Percentiles rank a stretch among this genome's conserved stretches.
These are phyloP conservation scores for Galago senegalensis DNA, from an alignment of 2,797 vertebrate genomes.

Conservation along the genomic window DNA sequence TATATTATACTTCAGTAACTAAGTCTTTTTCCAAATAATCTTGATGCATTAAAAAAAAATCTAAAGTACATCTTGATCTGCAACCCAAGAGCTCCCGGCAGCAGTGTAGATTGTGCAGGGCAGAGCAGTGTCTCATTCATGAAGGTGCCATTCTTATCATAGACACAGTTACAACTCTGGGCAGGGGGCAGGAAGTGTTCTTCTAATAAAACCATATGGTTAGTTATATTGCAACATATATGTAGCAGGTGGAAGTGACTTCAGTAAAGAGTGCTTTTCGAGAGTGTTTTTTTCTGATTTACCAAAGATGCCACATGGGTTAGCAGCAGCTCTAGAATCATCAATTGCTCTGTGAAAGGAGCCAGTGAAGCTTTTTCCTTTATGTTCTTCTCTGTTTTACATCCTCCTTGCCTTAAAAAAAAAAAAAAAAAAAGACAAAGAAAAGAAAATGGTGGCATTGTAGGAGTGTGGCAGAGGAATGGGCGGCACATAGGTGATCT, in stretches of 20 bases:
- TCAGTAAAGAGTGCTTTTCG: neutral
- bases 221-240: neutral
- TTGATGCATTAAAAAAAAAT: neutral
- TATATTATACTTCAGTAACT: neutral
- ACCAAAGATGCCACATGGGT: neutral
- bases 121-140: neutral
- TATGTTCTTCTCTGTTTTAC: neutral
- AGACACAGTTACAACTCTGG: neutral
- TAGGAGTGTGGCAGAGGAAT: neutral
- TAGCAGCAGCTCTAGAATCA: neutral
- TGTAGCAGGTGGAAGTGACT: neutral
- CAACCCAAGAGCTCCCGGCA: neutral
- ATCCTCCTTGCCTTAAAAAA: neutral
- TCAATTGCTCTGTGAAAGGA: neutral
- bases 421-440: neutral
- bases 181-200: neutral
- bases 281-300: neutral
- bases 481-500: neutral
- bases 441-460: no score
- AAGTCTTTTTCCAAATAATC: neutral
- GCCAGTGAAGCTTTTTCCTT: neutral
- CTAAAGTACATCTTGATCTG: neutral
- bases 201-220: neutral
- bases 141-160: neutral
- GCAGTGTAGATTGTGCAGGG: neutral